Evolutionary conservation across 2,113 vertebrate species (phyloP).

Genomic region (Bettongia penicillata): DNA sequence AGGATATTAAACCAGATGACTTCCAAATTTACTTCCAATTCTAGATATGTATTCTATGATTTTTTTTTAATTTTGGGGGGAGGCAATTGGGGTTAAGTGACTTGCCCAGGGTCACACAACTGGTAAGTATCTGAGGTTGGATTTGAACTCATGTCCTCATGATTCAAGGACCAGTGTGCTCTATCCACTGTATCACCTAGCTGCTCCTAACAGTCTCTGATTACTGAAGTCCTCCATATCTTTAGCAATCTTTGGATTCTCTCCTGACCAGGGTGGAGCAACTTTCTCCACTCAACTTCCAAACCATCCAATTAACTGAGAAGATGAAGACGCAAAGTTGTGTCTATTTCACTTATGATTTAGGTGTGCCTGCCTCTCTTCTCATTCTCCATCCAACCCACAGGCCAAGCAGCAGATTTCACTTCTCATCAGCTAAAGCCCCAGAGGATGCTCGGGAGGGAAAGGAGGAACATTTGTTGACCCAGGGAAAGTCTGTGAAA

Average conservation of each 20-base stretch:
- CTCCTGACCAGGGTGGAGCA: background rate
- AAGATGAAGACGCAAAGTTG: too few relatives aligned
- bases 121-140: background rate
- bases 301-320: background rate
- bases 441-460: background rate
- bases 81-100: too few relatives aligned
- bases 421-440: background rate
- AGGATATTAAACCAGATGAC: background rate
- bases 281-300: background rate
- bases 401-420: background rate
- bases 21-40: background rate
- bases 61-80: background rate
- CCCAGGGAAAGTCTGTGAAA: background rate
- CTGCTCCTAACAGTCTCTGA: background rate
- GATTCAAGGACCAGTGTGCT: background rate
- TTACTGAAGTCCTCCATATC: background rate
- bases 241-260: fast-evolving
- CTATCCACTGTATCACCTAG: too few relatives aligned
- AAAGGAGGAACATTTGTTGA: background rate
- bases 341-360: background rate
- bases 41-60: background rate
- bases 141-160: background rate
- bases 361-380: background rate
- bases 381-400: background rate
- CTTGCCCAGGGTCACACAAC: too few relatives aligned